These are phyloP conservation scores for Ciona savignyi DNA, from an alignment of 23 tunicate genomes.

Conservation along the genomic window DNA sequence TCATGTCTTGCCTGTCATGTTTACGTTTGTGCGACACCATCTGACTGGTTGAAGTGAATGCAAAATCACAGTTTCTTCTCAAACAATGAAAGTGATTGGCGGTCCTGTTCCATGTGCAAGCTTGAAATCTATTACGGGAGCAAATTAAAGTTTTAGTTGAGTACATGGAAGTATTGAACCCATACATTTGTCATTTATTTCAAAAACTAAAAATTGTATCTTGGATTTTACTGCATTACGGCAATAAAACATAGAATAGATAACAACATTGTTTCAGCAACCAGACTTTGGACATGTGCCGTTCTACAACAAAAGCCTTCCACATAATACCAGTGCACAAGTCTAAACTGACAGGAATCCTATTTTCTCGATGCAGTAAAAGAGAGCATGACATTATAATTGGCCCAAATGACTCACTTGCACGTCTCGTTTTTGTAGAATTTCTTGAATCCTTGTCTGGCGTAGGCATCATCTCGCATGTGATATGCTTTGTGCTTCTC, in stretches of 20 bases:
- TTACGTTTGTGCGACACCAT: conserved; percentile 84
- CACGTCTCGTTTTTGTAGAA: conserved; percentile 79
- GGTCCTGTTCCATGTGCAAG: conserved; percentile 67
- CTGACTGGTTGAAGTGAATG: conserved; percentile 81
- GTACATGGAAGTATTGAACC: neutral
- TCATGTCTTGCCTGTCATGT: conserved; percentile 58
- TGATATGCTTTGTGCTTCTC: conserved; percentile 89
- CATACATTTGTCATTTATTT: neutral
- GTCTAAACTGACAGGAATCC: neutral
- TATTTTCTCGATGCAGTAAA: neutral
- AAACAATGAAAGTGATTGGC: conserved; percentile 86
- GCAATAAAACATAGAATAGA: neutral
- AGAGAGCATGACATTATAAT: neutral
- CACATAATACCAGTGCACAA: no score
- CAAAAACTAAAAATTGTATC: no score
- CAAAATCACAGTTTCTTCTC: conserved; percentile 47
- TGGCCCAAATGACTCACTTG: conserved; percentile 40
- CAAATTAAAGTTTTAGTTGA: neutral
- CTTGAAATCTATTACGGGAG: conserved; percentile 32
- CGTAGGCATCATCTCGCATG: conserved; percentile 58
- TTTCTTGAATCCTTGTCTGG: conserved; percentile 81
- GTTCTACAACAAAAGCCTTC: no score
- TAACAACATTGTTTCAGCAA: neutral
- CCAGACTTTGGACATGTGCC: no score
- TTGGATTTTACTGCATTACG: no score